Evolutionary conservation across 2,797 vertebrate species (phyloP).

Genomic region (Muraenolepis orangiensis): DNA sequence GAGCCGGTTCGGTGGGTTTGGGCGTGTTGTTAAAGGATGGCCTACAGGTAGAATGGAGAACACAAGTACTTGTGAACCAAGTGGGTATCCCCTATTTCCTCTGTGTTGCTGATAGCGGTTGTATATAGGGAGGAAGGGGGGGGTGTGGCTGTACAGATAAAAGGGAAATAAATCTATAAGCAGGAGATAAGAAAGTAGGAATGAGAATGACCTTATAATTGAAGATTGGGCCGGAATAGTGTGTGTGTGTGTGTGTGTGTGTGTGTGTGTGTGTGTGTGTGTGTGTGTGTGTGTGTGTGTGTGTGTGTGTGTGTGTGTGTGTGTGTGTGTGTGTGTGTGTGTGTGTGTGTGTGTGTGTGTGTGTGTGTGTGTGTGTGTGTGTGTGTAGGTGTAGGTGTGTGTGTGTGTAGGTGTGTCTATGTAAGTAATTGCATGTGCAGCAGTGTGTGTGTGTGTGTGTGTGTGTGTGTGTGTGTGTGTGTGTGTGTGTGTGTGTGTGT

Average conservation of each 20-base stretch:
- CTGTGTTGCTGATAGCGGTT: background rate
- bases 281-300: conserved; percentile 5
- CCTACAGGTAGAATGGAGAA: no score
- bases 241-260: conserved; percentile 9
- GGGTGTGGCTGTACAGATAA: no score
- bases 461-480: conserved; percentile 1
- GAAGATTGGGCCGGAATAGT: background rate
- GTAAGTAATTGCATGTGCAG: conserved; percentile 1
- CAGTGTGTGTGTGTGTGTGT: conserved; percentile 3
- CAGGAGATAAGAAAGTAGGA: conserved; percentile 6
- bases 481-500: background rate
- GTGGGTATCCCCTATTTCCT: no score
- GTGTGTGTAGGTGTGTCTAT: no score
- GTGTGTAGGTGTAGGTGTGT: background rate
- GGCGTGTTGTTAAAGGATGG: no score
- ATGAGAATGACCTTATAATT: conserved; percentile 1
- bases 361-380: background rate
- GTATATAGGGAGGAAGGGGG: no score
- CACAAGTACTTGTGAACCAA: no score
- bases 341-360: conserved; percentile 5
- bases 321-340: background rate
- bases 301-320: conserved; percentile 1
- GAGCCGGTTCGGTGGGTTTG: no score
- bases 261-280: background rate
- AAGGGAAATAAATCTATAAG: background rate